phyloP scores from a whole-genome alignment of 2,113 vertebrate species.

The Rhombomys opimus region DNA sequence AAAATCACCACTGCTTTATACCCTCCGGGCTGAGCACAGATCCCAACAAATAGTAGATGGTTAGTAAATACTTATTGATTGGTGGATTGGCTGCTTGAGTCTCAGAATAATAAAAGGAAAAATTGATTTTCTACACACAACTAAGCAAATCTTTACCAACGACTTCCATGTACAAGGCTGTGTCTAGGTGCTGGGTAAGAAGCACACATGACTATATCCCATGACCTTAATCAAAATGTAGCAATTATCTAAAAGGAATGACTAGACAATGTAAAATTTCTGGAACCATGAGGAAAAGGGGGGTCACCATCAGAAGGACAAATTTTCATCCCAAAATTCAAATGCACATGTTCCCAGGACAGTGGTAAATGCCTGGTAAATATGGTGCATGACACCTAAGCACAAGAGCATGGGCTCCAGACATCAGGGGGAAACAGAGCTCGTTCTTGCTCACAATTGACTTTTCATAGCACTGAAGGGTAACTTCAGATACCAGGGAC shows the following conservation, averaged over 20 bases:
- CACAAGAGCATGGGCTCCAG: background rate
- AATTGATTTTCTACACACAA: background rate
- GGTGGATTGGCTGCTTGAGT: background rate
- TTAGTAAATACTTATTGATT: conserved; percentile 24
- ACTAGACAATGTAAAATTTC: background rate
- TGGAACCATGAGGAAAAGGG: background rate
- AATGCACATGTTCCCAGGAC: rapidly evolving
- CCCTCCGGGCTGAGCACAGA: background rate
- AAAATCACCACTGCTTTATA: background rate
- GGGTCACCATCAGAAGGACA: background rate
- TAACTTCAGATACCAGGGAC: background rate
- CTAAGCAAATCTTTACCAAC: conserved; percentile 24
- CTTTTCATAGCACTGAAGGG: background rate
- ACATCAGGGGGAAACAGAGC: background rate
- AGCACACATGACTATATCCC: background rate
- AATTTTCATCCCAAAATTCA: background rate
- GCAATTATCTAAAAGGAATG: background rate
- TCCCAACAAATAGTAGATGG: background rate
- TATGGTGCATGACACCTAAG: background rate
- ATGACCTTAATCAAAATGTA: background rate
- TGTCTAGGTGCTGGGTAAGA: background rate
- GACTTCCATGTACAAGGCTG: background rate
- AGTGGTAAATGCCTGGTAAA: too few relatives aligned
- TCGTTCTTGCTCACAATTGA: background rate
- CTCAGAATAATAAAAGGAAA: background rate